A percentile compares a stretch with the other conserved stretches of the same genome.
These are phyloP conservation scores for Perizoma flavofasciatum DNA, from an alignment of 2,888 invertebrate genomes.

Conservation along the genomic window DNA sequence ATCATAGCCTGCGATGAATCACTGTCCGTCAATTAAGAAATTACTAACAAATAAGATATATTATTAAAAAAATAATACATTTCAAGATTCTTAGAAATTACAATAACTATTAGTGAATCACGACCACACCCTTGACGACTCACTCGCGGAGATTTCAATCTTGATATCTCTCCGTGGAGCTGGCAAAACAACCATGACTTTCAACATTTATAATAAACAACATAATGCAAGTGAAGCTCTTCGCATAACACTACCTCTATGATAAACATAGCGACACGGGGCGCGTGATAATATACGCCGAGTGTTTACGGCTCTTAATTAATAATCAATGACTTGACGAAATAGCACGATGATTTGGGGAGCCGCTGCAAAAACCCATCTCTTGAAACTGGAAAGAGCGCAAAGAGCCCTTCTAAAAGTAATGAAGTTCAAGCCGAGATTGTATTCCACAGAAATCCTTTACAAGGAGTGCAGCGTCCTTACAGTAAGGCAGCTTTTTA, in stretches of 20 bases:
- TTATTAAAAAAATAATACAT: slow-evolving; percentile 65
- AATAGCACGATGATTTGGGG: slow-evolving; percentile 50
- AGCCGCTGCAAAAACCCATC: no score
- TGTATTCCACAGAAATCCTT: no score
- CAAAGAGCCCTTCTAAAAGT: no score
- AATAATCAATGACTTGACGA: slow-evolving; percentile 75
- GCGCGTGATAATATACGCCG: slow-evolving; percentile 47
- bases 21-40: slow-evolving; percentile 73
- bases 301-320: slow-evolving; percentile 67
- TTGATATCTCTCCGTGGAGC: slow-evolving; percentile 66
- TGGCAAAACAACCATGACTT: slow-evolving; percentile 68
- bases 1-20: slow-evolving; percentile 71
- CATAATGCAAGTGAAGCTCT: slow-evolving; percentile 55
- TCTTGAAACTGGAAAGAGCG: no score
- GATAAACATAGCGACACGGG: slow-evolving; percentile 60
- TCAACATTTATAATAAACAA: slow-evolving; percentile 59
- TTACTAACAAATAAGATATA: slow-evolving; percentile 63
- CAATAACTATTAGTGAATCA: slow-evolving; percentile 62
- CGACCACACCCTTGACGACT: slow-evolving; percentile 71
- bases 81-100: slow-evolving; percentile 69
- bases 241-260: slow-evolving; percentile 64
- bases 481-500: no score
- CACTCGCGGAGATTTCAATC: slow-evolving; percentile 68
- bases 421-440: no score
- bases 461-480: no score